A percentile compares a stretch with the other conserved stretches of the same genome.
Conservation (phyloP, 2,888 invertebrate genomes). For the Polietes domitor region DNA sequence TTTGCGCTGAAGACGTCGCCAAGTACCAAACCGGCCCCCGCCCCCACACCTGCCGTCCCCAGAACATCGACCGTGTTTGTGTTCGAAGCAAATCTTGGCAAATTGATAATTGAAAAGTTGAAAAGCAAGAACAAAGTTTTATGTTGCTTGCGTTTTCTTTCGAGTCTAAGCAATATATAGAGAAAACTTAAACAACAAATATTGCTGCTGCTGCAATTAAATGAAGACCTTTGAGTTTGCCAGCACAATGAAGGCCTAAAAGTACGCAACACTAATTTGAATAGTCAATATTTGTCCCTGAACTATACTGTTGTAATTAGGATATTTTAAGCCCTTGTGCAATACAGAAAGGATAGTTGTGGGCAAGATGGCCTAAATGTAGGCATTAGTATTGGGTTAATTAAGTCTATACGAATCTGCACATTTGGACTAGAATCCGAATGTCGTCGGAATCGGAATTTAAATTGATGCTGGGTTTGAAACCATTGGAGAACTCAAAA, state of each 20-base stretch:
- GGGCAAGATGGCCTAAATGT: no score
- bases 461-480: no score
- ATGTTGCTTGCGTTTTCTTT: not conserved
- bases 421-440: no score
- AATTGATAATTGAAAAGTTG: slow-evolving; percentile 60
- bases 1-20: not conserved
- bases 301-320: not conserved
- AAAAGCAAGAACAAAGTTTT: slow-evolving; percentile 31
- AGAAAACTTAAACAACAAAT: not conserved
- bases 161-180: not conserved
- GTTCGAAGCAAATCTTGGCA: slow-evolving; percentile 28
- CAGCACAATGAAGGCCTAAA: not conserved
- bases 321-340: not conserved
- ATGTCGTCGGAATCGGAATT: no score
- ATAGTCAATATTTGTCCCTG: not conserved
- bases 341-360: no score
- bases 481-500: no score
- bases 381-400: no score
- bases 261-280: slow-evolving; percentile 13
- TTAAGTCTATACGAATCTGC: no score
- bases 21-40: not conserved
- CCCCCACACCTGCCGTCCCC: not conserved
- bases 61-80: not conserved
- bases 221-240: not conserved
- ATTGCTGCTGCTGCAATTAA: slow-evolving; percentile 5